phyloP scores from a whole-genome alignment of 2,113 vertebrate species.

The Chaetops frenatus region DNA sequence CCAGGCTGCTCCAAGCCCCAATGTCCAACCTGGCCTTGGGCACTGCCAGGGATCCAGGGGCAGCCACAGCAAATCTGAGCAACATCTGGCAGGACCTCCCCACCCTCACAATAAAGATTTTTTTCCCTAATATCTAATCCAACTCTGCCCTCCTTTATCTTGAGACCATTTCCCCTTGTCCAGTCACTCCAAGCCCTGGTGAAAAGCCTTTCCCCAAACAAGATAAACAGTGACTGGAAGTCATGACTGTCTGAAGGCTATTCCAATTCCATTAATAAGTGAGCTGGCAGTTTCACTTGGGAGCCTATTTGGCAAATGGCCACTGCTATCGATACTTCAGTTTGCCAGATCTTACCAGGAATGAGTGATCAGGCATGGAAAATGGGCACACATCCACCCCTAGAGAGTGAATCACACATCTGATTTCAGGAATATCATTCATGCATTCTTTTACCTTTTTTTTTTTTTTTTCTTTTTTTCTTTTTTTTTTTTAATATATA shows the following conservation, averaged over 20 bases:
- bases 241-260: background rate
- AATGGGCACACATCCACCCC: background rate
- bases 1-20: background rate
- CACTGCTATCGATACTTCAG: background rate
- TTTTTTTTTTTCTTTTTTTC: no score
- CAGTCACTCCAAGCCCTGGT: background rate
- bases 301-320: background rate
- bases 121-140: background rate
- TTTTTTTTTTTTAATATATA: background rate
- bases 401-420: background rate
- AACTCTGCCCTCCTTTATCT: background rate
- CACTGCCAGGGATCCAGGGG: background rate
- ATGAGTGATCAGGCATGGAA: background rate
- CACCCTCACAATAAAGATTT: background rate
- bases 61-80: no score
- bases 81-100: background rate
- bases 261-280: background rate
- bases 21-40: background rate
- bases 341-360: conserved; percentile 11
- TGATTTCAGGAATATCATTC: background rate
- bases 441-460: background rate
- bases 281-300: background rate
- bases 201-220: background rate
- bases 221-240: background rate
- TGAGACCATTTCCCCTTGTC: background rate